phyloP scores from a whole-genome alignment of 2,113 vertebrate genomes.

The Grallaria varia region DNA sequence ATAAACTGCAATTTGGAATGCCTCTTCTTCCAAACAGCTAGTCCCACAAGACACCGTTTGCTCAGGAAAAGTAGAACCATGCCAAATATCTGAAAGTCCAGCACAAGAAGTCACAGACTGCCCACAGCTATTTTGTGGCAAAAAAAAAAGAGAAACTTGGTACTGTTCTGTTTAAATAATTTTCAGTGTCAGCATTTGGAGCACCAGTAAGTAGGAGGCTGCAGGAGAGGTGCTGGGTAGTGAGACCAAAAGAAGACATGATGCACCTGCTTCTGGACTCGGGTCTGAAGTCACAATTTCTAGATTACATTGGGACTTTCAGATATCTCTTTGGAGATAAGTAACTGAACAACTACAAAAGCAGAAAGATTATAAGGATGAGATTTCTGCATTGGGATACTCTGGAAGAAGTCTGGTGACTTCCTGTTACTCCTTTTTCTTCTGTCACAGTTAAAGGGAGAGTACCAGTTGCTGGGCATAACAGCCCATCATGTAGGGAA shows the following conservation, averaged over 20 bases:
- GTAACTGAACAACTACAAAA: background rate
- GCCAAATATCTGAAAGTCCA: background rate
- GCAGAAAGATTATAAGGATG: background rate
- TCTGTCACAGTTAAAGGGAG: background rate
- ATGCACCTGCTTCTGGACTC: background rate
- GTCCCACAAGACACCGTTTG: background rate
- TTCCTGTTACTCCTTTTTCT: background rate
- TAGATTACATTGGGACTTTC: background rate
- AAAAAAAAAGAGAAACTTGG: background rate
- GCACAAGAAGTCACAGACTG: background rate
- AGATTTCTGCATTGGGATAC: background rate
- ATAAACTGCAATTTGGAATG: slow-evolving; percentile 11
- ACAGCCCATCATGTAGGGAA: accelerated
- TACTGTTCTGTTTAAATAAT: background rate
- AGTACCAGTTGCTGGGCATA: background rate
- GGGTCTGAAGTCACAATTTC: background rate
- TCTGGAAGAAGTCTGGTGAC: background rate
- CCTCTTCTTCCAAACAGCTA: background rate
- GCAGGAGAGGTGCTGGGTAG: background rate
- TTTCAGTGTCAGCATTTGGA: background rate
- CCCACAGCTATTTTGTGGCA: background rate
- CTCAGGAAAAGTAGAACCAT: background rate
- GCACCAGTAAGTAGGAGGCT: background rate
- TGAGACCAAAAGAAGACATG: background rate
- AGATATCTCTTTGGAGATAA: background rate